A percentile compares a stretch with the other conserved stretches of the same genome.
Conservation (phyloP, 35 echinoderm and acorn worm species). For the Eucidaris tribuloides region DNA sequence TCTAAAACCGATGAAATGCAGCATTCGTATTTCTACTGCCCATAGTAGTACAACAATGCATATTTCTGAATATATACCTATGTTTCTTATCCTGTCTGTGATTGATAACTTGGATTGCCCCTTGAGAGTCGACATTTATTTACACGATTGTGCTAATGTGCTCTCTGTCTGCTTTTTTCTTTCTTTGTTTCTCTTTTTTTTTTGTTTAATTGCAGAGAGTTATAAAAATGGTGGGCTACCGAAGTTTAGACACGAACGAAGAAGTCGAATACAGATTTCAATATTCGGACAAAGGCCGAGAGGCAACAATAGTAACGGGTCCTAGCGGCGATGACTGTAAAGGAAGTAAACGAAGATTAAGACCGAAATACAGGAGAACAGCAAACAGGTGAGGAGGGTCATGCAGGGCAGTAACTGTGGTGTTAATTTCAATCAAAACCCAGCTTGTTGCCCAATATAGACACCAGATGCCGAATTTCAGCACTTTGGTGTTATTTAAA, state of each 20-base stretch:
- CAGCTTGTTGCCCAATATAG: background rate
- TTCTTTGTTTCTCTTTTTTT: background rate
- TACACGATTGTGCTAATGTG: too few species aligned
- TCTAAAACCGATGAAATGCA: too few species aligned
- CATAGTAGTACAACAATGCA: too few species aligned
- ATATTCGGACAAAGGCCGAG: slow-evolving; percentile 74
- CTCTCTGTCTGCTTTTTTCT: background rate
- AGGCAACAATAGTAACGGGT: slow-evolving; percentile 78
- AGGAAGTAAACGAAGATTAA: slow-evolving; percentile 82
- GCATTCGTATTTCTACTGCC: too few species aligned
- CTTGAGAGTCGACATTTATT: too few species aligned
- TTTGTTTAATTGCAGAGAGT: background rate
- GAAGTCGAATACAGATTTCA: slow-evolving; percentile 76
- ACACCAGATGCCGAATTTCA: background rate
- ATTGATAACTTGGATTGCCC: background rate
- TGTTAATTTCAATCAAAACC: background rate
- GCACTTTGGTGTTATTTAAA: too few species aligned
- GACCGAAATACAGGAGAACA: slow-evolving; percentile 63
- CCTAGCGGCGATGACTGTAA: slow-evolving; percentile 64
- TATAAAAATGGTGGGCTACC: slow-evolving; percentile 14
- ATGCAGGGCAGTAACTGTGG: background rate
- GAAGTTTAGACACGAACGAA: slow-evolving; percentile 89
- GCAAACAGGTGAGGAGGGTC: slow-evolving; percentile 48
- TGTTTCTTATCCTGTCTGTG: background rate
- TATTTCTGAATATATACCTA: too few species aligned